Evolutionary conservation across 2,113 vertebrate genomes (phyloP), one percentile per base, ranked within the genome.

Genomic region (Tychaedon coryphoeus): DNA sequence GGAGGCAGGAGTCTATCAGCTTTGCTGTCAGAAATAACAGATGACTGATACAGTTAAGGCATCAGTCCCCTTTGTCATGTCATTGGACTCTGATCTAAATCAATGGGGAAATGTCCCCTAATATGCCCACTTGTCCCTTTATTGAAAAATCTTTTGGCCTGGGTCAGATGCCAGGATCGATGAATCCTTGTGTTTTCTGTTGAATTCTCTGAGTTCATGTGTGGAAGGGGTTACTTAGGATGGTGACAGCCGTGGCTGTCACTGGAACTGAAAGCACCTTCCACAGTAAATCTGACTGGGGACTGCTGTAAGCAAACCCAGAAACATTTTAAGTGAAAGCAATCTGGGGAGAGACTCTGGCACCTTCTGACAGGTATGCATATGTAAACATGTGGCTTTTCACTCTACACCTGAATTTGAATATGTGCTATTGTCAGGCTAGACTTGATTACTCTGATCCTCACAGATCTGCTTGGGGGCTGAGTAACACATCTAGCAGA

Each of bases 91-190:
- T 56, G 74, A 72, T 81, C 65, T 48, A 84, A 82, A 90, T 93
- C 87, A 73, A 94, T 89, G 33, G 31, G 40, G 34, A 88, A 79
- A 87, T 83, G 85, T 91, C 69, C 51, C 45, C 57, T 70, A 53
- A n/a, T 36, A 82, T n/a, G 47, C 71, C 80, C 69, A 34, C 78
- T 93, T 70, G 74, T 70, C 34, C 69, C 51, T 79, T 95, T 95
- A 88, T 48, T 86, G 51, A 61, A 72, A 88, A 85, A 64, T 64
- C 82, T 81, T 95, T 91, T 93, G 91, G 81, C 79, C 83, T 60
- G 25, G 67, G 71, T 95, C 94, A 92, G 79, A 83, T 65, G 84
- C 66, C 76, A 74, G 51, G 87, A 90, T 84, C 92, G 65, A 82
- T 72, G 84, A 16, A 29, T 53, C 71, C 60, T 82, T 31, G 19